phyloP scores from a whole-genome alignment of 2,113 vertebrate species.

The Empidonax traillii region DNA sequence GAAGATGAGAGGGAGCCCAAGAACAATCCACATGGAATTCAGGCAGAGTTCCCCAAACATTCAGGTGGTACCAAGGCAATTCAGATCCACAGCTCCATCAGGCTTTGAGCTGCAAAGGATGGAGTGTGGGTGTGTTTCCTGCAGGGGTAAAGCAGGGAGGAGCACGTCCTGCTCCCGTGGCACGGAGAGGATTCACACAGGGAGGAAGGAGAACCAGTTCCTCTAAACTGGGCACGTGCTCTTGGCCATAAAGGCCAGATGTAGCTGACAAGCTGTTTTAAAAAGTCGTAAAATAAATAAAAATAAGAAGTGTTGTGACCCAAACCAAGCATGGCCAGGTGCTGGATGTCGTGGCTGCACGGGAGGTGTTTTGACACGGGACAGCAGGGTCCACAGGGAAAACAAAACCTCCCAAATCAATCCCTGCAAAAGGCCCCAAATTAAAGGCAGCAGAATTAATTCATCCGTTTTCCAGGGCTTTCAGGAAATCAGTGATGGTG shows the following conservation, averaged over 20 bases:
- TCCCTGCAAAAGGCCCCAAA: background rate
- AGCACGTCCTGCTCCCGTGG: background rate
- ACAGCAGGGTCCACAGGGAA: background rate
- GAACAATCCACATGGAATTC: conserved; percentile 52
- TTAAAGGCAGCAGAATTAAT: background rate
- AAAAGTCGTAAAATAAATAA: background rate
- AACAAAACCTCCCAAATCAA: background rate
- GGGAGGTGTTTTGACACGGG: background rate
- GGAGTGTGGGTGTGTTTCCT: background rate
- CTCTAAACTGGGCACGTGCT: background rate
- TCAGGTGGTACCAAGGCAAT: background rate
- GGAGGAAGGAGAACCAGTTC: background rate
- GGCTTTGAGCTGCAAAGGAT: background rate
- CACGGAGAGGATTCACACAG: background rate
- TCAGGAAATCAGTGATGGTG: background rate
- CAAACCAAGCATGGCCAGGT: background rate
- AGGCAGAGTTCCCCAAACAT: background rate
- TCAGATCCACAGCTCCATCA: background rate
- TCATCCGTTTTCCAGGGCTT: background rate
- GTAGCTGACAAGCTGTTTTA: background rate
- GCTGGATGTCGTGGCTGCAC: background rate
- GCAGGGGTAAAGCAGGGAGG: background rate
- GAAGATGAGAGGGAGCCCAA: background rate
- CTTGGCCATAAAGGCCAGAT: background rate
- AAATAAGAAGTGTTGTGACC: background rate